Evolutionary conservation across 2,113 vertebrate species (phyloP).

Genomic region (Terrapene triunguis): DNA sequence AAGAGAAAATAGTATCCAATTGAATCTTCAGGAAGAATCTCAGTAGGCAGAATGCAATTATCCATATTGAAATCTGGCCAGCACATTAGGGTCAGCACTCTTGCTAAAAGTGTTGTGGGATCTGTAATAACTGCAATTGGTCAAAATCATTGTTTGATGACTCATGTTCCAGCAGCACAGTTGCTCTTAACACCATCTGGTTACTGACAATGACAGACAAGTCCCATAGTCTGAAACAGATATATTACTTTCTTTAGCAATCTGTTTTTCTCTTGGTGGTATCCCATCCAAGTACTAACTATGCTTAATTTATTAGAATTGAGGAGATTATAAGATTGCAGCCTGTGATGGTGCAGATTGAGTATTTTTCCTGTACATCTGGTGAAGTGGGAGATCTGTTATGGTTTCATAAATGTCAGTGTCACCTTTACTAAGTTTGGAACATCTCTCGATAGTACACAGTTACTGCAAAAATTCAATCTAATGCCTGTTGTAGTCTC

Average conservation of each 20-base stretch:
- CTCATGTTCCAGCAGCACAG: background rate
- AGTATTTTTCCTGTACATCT: background rate
- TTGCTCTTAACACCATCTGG: background rate
- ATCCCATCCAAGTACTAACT: background rate
- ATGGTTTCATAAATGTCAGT: background rate
- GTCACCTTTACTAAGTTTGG: background rate
- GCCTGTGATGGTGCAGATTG: background rate
- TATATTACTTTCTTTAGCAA: background rate
- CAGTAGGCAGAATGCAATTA: background rate
- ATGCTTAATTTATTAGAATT: background rate
- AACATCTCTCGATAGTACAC: background rate
- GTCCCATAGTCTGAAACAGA: background rate
- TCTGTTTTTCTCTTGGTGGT: background rate
- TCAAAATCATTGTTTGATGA: background rate
- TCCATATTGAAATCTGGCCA: background rate
- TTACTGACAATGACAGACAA: background rate
- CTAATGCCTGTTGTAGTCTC: background rate
- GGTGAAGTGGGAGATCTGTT: background rate
- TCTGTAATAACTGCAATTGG: background rate
- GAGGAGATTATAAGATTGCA: background rate
- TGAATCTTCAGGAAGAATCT: background rate
- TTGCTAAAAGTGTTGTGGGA: background rate
- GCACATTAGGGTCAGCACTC: fast-evolving
- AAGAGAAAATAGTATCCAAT: background rate
- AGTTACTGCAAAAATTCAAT: fast-evolving